A percentile compares a stretch with the other conserved stretches of the same genome.
phyloP scores from a whole-genome alignment of 1,140 invertebrate species.

The Drosophila tsacasi region DNA sequence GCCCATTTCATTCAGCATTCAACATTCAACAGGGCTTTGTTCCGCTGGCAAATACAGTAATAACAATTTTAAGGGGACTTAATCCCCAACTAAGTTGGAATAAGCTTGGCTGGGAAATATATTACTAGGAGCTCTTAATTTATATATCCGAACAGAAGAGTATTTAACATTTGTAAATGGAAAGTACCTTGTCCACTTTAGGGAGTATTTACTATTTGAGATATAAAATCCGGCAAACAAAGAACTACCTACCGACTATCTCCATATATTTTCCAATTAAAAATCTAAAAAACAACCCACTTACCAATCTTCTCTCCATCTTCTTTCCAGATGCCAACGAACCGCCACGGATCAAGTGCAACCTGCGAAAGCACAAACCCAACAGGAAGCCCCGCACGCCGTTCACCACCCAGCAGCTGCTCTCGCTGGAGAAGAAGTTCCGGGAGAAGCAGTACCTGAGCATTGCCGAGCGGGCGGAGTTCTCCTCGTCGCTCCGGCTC shows the following conservation, averaged over 20 bases:
- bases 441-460: constrained; percentile 97
- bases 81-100: not conserved
- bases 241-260: not conserved
- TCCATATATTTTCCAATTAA: not conserved
- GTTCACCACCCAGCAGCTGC: constrained; percentile 97
- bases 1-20: constrained; percentile 63
- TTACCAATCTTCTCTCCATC: constrained; percentile 27
- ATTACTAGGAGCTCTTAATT: not conserved
- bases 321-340: constrained; percentile 86
- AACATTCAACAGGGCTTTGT: constrained; percentile 34
- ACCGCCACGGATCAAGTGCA: constrained; percentile 95
- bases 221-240: not conserved
- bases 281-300: not conserved
- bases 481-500: constrained; percentile 95
- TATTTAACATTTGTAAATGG: too few species aligned
- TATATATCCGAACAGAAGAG: not conserved
- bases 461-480: constrained; percentile 98
- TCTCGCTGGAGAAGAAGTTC: constrained; percentile 98
- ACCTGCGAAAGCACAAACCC: constrained; percentile 95
- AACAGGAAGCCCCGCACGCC: constrained; percentile 98
- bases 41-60: constrained; percentile 14
- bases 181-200: too few species aligned
- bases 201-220: not conserved
- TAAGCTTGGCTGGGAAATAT: not conserved
- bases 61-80: not conserved